Percentiles rank a stretch among this genome's conserved stretches.
Evolutionary conservation across 2,888 invertebrate genomes (phyloP).

Genomic region (Aporophyla nigra): DNA sequence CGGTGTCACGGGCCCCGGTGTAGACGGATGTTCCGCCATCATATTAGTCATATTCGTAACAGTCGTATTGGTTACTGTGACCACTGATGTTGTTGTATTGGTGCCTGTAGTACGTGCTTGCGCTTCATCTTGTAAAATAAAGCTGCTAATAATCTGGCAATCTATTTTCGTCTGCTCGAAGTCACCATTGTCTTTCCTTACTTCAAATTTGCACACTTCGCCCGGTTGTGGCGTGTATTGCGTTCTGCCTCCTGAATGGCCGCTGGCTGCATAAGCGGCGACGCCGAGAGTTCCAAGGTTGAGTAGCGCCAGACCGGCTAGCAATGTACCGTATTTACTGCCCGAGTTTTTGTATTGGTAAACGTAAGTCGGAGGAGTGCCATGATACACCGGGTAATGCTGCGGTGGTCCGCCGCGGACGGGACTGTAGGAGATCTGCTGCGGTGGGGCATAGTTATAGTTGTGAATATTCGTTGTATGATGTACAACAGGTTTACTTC

Average conservation of each 20-base stretch:
- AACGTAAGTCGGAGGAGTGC: constrained; percentile 83
- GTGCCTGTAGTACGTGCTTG: constrained; percentile 67
- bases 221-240: constrained; percentile 75
- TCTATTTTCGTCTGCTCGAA: constrained; percentile 87
- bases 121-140: constrained; percentile 79
- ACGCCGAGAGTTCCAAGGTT: constrained; percentile 85
- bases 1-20: constrained; percentile 48
- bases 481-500: constrained; percentile 57
- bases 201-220: constrained; percentile 85
- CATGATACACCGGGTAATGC: constrained; percentile 83
- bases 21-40: constrained; percentile 61
- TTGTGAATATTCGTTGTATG: constrained; percentile 78
- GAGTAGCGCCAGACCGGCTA: constrained; percentile 84
- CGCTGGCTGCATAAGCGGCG: constrained; percentile 73
- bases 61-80: constrained; percentile 83
- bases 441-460: constrained; percentile 84
- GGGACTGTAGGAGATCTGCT: constrained; percentile 82
- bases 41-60: constrained; percentile 77
- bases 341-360: constrained; percentile 85
- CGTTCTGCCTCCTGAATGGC: constrained; percentile 30
- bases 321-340: constrained; percentile 85
- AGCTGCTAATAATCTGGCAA: constrained; percentile 84
- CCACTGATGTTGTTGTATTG: constrained; percentile 77
- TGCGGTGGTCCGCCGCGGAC: constrained; percentile 76
- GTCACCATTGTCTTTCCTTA: constrained; percentile 84